Evolutionary conservation across 2,797 vertebrate genomes (phyloP).

Genomic region (Astyanax mexicanus): DNA sequence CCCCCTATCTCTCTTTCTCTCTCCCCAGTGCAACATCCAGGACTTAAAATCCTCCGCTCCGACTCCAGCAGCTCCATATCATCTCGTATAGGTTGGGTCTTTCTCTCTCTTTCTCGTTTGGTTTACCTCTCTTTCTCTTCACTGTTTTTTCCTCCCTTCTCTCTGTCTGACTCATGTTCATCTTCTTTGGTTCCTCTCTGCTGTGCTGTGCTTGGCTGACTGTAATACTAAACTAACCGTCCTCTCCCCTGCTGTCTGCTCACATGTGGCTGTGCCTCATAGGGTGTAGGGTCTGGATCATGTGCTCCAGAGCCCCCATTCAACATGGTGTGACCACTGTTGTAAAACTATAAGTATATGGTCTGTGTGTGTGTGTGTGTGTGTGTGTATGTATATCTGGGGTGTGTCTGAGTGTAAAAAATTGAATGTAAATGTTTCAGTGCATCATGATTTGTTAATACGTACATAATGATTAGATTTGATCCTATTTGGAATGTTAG

Average conservation of each 20-base stretch:
- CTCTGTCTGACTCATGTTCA: conserved; percentile 40
- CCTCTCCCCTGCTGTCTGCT: conserved; percentile 50
- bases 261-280: conserved; percentile 18
- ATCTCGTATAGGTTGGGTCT: conserved; percentile 94
- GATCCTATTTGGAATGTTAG: not conserved
- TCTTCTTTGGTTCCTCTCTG: conserved; percentile 47
- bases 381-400: not conserved
- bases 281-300: conserved; percentile 35
- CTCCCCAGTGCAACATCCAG: conserved; percentile 93
- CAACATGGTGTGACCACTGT: conserved; percentile 15
- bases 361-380: not conserved
- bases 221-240: conserved; percentile 69
- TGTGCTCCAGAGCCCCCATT: conserved; percentile 1
- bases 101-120: conserved; percentile 71
- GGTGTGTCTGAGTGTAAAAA: conserved; percentile 8
- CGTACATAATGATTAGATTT: not conserved
- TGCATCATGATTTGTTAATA: not conserved
- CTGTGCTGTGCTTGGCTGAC: conserved; percentile 75
- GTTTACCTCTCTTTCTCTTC: conserved; percentile 23
- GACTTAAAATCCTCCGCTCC: conserved; percentile 95
- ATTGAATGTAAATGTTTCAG: not conserved
- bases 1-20: conserved; percentile 71
- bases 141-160: conserved; percentile 16
- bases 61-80: conserved; percentile 95
- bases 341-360: conserved; percentile 16